These are phyloP conservation scores for Nomada flava DNA, from an alignment of 2,888 invertebrate genomes.

Conservation along the genomic window DNA sequence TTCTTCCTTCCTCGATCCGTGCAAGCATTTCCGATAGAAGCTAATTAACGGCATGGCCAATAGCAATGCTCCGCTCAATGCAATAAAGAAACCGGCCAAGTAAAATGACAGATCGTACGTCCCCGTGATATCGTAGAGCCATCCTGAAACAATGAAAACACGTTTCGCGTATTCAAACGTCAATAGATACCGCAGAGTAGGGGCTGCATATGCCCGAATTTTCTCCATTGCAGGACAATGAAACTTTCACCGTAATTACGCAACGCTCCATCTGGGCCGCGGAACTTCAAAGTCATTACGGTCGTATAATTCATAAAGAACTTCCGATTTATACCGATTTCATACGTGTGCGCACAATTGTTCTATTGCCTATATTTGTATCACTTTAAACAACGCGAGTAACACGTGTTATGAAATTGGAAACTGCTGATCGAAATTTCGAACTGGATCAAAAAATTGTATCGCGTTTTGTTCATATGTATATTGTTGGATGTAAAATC, in stretches of 20 bases:
- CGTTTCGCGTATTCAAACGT: background rate
- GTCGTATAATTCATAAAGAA: constrained; percentile 33
- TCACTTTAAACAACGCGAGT: background rate
- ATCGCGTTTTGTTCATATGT: too few relatives aligned
- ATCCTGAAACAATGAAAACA: constrained; percentile 86
- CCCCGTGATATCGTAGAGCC: constrained; percentile 92
- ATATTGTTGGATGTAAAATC: too few relatives aligned
- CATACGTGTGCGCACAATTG: background rate
- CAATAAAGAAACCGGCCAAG: constrained; percentile 92
- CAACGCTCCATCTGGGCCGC: constrained; percentile 15
- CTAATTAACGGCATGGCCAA: constrained; percentile 83
- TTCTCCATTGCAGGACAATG: background rate
- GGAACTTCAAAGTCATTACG: constrained; percentile 42
- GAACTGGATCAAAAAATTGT: background rate
- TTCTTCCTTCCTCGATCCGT: constrained; percentile 62
- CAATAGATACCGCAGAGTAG: background rate
- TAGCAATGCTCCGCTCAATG: constrained; percentile 89
- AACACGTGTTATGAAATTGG: background rate
- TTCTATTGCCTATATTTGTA: background rate
- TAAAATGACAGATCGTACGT: constrained; percentile 93
- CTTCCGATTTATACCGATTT: constrained; percentile 11
- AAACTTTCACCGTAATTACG: constrained; percentile 31
- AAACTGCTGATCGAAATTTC: background rate
- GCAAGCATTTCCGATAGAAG: constrained; percentile 74
- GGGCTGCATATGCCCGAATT: background rate